Evolutionary conservation across 2,797 vertebrate genomes (phyloP), one percentile per base, ranked within the genome.

Genomic region (Microctenopoma stevenorrisi): DNA sequence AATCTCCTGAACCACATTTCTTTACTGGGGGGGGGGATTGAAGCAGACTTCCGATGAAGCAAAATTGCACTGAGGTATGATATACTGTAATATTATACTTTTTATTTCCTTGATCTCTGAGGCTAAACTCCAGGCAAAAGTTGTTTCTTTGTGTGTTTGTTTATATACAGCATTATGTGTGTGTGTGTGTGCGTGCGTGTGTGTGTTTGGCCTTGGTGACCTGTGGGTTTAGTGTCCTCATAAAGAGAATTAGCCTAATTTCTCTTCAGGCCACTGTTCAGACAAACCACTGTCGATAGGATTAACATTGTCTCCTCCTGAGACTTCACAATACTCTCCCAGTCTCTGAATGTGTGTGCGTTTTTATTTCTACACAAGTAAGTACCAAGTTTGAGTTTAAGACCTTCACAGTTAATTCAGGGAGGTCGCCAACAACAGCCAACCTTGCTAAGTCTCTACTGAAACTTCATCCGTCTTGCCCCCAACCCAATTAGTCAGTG

Each of bases 211-310:
- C 70, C 71, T 66, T 25, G 5, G 53, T 83, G 85, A 82, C 86
- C 82, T 64, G 47, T 51, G 49, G 49, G 58, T 85, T 78, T 85
- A 86, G 88, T 81, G 73, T 72, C 69, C 60, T 69, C 76, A 84
- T 79, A 74, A 83, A 83, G 65, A 81, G 74, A 89, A 89, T 91
- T 86, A 89, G 80, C 68, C 57, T 74, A 76, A 80, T 84, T 69
- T 86, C 80, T 89, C 84, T 78, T 78, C 73, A 61, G 86, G 73
- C 85, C 58, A 68, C 60, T 72, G 83, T 84, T 82, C 77, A 82
- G 78, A 89, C 79, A 82, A 73, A 83, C 64, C 62, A 67, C 50
- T 78, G 84, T 87, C 87, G 87, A 84, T 72, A 86, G 81, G 82
- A 91, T 88, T 90, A 90, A 76, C 72, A 69, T 35, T 52, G 37